Conservation (phyloP, 2,797 vertebrate genomes). For the Gila robusta region DNA sequence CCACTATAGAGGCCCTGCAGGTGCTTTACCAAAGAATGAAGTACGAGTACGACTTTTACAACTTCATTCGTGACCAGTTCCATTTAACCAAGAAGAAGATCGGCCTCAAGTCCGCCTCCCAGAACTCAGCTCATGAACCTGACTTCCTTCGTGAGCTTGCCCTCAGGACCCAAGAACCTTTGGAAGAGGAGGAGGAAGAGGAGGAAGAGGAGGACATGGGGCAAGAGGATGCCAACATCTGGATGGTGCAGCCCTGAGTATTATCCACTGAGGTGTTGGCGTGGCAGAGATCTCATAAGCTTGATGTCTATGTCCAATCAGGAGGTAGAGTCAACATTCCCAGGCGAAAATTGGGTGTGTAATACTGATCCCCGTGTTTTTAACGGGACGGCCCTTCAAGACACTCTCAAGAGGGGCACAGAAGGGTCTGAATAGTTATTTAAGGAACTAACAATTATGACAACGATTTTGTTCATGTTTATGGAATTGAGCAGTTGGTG, state of each 20-base stretch:
- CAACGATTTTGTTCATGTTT: slow-evolving; percentile 60
- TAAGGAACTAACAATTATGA: slow-evolving; percentile 63
- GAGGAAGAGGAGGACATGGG: slow-evolving; percentile 83
- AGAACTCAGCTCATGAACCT: slow-evolving; percentile 75
- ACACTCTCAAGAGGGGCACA: slow-evolving; percentile 60
- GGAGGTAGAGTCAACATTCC: slow-evolving; percentile 63
- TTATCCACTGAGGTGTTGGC: slow-evolving; percentile 38
- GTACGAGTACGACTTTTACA: slow-evolving; percentile 97
- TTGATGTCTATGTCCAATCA: slow-evolving; percentile 33
- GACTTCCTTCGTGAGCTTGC: slow-evolving; percentile 87
- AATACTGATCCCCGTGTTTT: slow-evolving; percentile 65
- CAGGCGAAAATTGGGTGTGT: slow-evolving; percentile 60
- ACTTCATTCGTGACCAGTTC: slow-evolving; percentile 96
- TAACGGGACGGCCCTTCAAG: slow-evolving; percentile 52
- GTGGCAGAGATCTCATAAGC: slow-evolving; percentile 55
- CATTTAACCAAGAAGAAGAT: slow-evolving; percentile 96
- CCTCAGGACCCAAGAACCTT: slow-evolving; percentile 88
- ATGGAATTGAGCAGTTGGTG: slow-evolving; percentile 64
- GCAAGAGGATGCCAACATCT: slow-evolving; percentile 90
- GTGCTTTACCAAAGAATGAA: slow-evolving; percentile 95
- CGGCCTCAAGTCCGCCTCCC: slow-evolving; percentile 86
- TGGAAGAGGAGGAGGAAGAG: slow-evolving; percentile 87
- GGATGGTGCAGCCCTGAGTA: slow-evolving; percentile 87
- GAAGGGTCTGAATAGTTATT: slow-evolving; percentile 67
- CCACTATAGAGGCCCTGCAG: slow-evolving; percentile 93